Evolutionary conservation across 2,888 invertebrate species (phyloP).

Genomic region (Protonemura montana): DNA sequence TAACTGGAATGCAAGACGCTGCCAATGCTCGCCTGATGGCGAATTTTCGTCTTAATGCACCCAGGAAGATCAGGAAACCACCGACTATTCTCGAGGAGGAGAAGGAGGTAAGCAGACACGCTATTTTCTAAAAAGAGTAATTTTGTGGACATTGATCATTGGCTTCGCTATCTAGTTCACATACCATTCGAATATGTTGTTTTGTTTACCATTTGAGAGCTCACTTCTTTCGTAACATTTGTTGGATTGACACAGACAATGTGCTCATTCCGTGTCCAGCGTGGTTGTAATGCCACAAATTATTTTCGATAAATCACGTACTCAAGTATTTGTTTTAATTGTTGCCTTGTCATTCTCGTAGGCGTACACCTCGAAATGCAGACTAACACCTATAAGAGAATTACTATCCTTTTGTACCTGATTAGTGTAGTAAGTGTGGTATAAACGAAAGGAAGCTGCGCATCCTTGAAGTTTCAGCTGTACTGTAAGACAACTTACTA

Average conservation of each 20-base stretch:
- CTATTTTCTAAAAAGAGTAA: background rate
- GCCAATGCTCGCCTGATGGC: background rate
- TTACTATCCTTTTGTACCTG: no score
- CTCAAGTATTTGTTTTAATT: background rate
- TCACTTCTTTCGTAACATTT: background rate
- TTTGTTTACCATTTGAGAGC: background rate
- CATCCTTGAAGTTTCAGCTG: background rate
- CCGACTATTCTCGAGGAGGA: constrained; percentile 32
- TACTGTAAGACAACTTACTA: background rate
- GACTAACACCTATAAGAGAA: no score
- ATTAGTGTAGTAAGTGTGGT: background rate
- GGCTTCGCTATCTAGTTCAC: background rate
- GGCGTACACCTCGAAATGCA: no score
- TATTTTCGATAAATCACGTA: background rate
- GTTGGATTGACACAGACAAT: background rate
- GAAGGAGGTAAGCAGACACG: constrained; percentile 16
- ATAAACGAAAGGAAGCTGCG: background rate
- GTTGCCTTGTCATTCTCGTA: background rate
- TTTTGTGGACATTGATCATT: background rate
- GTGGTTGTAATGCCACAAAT: no score
- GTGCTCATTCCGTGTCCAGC: background rate
- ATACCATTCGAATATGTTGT: background rate
- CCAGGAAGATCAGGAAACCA: constrained; percentile 32
- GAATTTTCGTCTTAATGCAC: constrained; percentile 33
- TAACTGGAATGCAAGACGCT: constrained; percentile 12